A percentile compares a stretch with the other conserved stretches of the same genome.
Conservation (phyloP, 1,140 invertebrate species). For the Zaprionus vittiger region DNA sequence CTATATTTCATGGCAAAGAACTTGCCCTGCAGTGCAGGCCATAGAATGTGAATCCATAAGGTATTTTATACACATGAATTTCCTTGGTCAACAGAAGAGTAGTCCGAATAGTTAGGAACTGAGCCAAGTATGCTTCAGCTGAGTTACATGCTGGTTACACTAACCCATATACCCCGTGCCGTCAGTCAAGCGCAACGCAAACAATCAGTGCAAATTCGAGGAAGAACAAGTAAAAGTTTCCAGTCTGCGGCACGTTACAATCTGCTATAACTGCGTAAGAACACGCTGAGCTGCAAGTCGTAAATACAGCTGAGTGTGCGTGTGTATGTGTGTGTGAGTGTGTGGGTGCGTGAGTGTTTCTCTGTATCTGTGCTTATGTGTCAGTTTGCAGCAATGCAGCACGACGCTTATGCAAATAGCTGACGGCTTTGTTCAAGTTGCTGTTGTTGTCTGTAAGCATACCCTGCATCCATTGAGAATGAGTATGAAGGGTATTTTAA, state of each 20-base stretch:
- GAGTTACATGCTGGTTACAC: neutral
- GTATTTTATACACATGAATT: neutral
- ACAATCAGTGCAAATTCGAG: neutral
- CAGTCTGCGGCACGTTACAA: conserved; percentile 3
- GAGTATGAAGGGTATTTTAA: neutral
- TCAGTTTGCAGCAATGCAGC: conserved; percentile 19
- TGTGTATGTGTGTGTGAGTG: neutral
- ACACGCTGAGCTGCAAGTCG: conserved; percentile 1
- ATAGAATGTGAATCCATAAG: neutral
- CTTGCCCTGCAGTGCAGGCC: too few relatives aligned
- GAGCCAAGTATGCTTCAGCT: neutral
- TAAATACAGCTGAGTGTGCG: neutral
- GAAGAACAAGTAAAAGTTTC: conserved; percentile 3
- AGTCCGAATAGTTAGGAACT: neutral
- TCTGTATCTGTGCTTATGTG: neutral
- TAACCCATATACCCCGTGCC: neutral
- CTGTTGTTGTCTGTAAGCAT: conserved; percentile 18
- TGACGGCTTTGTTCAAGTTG: conserved; percentile 28
- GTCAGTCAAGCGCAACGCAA: neutral
- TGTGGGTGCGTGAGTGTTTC: neutral
- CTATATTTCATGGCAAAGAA: too few relatives aligned
- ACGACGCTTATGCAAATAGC: conserved; percentile 36
- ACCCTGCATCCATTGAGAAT: neutral
- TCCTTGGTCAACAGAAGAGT: neutral
- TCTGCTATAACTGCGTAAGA: conserved; percentile 1